phyloP scores from a whole-genome alignment of 2,797 vertebrate genomes.

The Catostomus latipinnis region DNA sequence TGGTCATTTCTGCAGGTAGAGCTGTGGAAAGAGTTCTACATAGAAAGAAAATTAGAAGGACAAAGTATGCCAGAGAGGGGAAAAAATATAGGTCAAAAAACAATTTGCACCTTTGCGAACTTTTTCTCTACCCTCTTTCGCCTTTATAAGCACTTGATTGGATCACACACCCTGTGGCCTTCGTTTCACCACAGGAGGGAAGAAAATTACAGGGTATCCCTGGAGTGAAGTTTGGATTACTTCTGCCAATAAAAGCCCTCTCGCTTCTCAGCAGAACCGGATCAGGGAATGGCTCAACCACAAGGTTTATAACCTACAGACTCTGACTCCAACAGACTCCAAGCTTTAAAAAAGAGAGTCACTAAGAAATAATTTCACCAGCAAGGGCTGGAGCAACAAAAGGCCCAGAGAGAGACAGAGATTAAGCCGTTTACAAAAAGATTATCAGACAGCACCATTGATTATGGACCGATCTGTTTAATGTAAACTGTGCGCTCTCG shows the following conservation, averaged over 20 bases:
- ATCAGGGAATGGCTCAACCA: slow-evolving; percentile 52
- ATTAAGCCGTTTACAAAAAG: not conserved
- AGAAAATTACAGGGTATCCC: slow-evolving; percentile 50
- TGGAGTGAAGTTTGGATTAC: slow-evolving; percentile 48
- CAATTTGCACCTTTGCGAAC: slow-evolving; percentile 36
- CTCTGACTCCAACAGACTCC: not conserved
- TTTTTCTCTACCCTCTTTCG: slow-evolving; percentile 31
- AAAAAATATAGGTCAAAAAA: slow-evolving; percentile 11
- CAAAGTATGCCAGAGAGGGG: not conserved
- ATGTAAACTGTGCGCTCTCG: not conserved
- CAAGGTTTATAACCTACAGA: slow-evolving; percentile 44
- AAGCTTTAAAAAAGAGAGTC: slow-evolving; percentile 36
- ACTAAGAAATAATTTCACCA: slow-evolving; percentile 29
- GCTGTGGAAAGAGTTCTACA: not conserved
- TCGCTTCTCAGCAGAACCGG: slow-evolving; percentile 45
- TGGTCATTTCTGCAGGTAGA: not conserved
- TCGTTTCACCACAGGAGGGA: slow-evolving; percentile 16
- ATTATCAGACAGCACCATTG: slow-evolving; percentile 9
- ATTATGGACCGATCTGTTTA: slow-evolving; percentile 17
- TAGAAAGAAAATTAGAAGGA: slow-evolving; percentile 8
- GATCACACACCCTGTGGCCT: slow-evolving; percentile 44
- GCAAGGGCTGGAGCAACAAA: not conserved
- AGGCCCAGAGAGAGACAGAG: not conserved
- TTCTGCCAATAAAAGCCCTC: slow-evolving; percentile 55
- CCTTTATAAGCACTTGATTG: slow-evolving; percentile 54